phyloP scores from a whole-genome alignment of 2,888 invertebrate genomes.

The Leucozona laternaria region DNA sequence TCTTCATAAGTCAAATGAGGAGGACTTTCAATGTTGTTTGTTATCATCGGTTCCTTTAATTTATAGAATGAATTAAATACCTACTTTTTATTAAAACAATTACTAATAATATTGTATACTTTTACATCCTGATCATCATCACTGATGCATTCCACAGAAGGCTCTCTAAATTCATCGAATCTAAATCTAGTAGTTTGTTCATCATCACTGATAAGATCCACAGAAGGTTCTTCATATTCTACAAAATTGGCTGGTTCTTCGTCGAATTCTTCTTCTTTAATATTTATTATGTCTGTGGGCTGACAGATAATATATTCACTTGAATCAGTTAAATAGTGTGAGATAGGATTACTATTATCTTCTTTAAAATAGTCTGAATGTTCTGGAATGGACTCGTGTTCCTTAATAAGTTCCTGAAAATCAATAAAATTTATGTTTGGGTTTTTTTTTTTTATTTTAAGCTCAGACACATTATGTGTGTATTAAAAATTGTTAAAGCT shows the following conservation, averaged over 20 bases:
- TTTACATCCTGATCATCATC: conserved; percentile 19
- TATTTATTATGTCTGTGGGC: not conserved
- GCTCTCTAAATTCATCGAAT: not conserved
- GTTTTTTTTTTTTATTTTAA: no score
- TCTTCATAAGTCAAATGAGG: not conserved
- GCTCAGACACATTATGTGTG: no score
- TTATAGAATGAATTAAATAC: no score
- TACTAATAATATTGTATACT: not conserved
- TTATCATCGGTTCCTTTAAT: not conserved
- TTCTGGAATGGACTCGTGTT: not conserved
- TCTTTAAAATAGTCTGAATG: not conserved
- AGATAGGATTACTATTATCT: not conserved
- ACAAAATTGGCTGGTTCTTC: not conserved
- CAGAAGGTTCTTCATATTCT: not conserved
- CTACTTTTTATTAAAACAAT: not conserved
- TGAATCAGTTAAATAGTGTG: not conserved
- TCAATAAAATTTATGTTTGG: not conserved
- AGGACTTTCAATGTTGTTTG: not conserved
- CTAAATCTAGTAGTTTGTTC: not conserved
- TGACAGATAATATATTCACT: not conserved
- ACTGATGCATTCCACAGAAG: conserved; percentile 1
- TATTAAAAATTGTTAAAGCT: no score
- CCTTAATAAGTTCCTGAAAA: not conserved
- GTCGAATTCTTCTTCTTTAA: not conserved
- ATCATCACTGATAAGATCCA: not conserved